Base-by-base conservation (phyloP, 2,797 vertebrate genomes). In the Tadarida brasiliensis region DNA sequence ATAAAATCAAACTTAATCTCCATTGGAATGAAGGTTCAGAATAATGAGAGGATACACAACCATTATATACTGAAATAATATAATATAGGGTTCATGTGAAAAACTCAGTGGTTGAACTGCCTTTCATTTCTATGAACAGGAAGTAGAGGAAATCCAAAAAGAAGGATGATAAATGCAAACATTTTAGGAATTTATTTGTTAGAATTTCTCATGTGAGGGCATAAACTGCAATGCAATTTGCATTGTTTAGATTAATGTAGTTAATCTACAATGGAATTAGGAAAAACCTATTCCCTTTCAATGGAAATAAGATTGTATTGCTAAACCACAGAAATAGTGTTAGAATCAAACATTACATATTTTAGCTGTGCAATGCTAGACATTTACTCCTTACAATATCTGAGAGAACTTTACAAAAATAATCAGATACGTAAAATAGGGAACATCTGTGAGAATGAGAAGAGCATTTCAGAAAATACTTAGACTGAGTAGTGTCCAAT, bases 1-100 rank as follows among this genome's bases (percentile, higher is more conserved):
- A 76, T 54, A 81, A 95, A 76, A 71, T 77, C 14, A 81, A 80
- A 85, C 39, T 44, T 76, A 73, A 44, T 90, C 28, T 83, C 16
- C 9, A 9, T 35, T 77, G 7, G 26, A 82, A 76, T 51, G 30
- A 87, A 86, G 28, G 14, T 56, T 81, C 17, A 67, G 81, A 93
- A 77, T 59, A 86, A 85, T 59, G 19, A 20, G 24, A 49, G 16
- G 71, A 86, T 67, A 33, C 2, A 17, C 8, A 86, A 73, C 2
- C 9, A 54, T 39, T 59, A 49, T 39, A 73, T 28, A 39, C 39
- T 57, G 47, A 30, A 68, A 80, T 56, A 63, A 49, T 54, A 61
- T 26, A 11, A 49, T 11, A 78, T 20, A 85, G 35, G n/a, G 70
- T 70, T 85, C 30, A 24, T n/a, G 15, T 59, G 68, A 78, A 67